Conservation (phyloP, 2,797 vertebrate species). For the Acrossocheilus wenchowensis region DNA sequence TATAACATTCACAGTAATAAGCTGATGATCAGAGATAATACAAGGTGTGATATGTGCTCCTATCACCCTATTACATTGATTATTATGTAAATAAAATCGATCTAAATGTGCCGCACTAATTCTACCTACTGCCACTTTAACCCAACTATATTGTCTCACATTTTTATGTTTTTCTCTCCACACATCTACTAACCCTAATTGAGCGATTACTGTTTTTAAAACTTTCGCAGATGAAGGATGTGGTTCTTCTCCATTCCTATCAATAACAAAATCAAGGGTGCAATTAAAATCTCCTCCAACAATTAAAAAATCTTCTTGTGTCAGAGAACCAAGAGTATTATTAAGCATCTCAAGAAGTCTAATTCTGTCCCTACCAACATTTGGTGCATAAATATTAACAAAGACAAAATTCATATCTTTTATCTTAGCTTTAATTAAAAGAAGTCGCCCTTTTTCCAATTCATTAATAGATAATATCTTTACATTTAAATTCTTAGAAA, state of each 20-base stretch:
- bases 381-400: constrained; percentile 20
- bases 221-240: constrained; percentile 47
- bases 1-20: neutral
- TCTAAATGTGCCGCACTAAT: neutral
- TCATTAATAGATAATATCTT: neutral
- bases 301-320: neutral
- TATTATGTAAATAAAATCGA: neutral
- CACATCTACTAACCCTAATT: constrained; percentile 16
- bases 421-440: constrained; percentile 15
- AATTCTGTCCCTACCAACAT: neutral
- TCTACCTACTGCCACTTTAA: constrained; percentile 9
- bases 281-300: neutral
- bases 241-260: constrained; percentile 18
- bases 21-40: neutral
- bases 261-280: neutral
- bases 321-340: neutral
- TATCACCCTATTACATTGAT: neutral
- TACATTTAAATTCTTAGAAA: neutral
- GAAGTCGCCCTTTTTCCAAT: neutral
- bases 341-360: neutral
- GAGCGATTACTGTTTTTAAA: constrained; percentile 51
- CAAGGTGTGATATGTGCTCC: neutral
- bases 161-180: constrained; percentile 21
- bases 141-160: constrained; percentile 10
- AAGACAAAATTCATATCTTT: neutral